A percentile compares a stretch with the other conserved stretches of the same genome.
These are phyloP conservation scores for Tribolium castaneum DNA, from an alignment of 1,140 invertebrate species.

Conservation along the genomic window DNA sequence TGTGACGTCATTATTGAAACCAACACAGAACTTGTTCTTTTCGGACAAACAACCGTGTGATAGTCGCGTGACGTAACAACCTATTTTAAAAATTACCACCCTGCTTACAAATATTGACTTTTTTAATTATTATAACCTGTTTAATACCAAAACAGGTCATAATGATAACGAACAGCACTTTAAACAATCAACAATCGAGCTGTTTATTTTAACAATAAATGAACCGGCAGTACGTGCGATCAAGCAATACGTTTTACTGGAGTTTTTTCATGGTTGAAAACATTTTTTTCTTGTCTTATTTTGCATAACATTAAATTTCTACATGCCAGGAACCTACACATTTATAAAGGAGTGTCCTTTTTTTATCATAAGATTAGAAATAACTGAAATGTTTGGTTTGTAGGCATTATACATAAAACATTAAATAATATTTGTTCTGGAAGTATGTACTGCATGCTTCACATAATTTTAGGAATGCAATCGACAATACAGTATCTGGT, in stretches of 20 bases:
- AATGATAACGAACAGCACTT: slow-evolving; percentile 22
- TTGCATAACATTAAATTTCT: no score
- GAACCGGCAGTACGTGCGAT: background rate
- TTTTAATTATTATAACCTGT: slow-evolving; percentile 29
- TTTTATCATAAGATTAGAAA: no score
- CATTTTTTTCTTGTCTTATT: no score
- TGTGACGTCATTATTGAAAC: slow-evolving; percentile 8
- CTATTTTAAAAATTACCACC: slow-evolving; percentile 36
- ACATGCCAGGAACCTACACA: no score
- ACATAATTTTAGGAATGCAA: no score
- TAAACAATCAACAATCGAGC: slow-evolving; percentile 7
- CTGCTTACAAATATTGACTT: slow-evolving; percentile 37
- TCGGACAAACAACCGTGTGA: background rate
- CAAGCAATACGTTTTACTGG: background rate
- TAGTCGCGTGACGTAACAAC: slow-evolving; percentile 1
- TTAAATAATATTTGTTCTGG: no score
- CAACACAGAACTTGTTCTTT: background rate
- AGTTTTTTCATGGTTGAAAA: no score
- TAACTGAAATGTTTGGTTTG: no score
- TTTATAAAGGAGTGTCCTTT: no score
- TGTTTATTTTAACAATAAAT: slow-evolving; percentile 17
- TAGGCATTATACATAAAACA: no score
- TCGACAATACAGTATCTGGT: no score
- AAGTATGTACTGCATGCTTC: no score
- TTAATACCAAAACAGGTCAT: slow-evolving; percentile 26